These are phyloP conservation scores for Gallinago solitaria DNA, from an alignment of 2,797 vertebrate species.

Conservation along the genomic window DNA sequence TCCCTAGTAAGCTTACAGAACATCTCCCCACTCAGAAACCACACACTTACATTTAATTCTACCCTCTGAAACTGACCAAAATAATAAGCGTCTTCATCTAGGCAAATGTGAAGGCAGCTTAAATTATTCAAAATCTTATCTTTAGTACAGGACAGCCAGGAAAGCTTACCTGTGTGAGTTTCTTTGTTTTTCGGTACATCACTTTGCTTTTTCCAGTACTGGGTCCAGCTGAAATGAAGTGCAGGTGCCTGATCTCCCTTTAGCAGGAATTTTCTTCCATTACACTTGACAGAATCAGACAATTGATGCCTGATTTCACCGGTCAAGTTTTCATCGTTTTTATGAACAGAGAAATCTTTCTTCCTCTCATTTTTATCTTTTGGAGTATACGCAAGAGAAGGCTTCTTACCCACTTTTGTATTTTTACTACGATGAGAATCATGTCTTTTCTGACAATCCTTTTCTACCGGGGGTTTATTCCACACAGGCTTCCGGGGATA, in stretches of 20 bases:
- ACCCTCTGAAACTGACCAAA: background rate
- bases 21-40: background rate
- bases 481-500: conserved; percentile 77
- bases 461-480: conserved; percentile 72
- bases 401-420: conserved; percentile 63
- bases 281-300: conserved; percentile 69
- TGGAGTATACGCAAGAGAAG: conserved; percentile 47
- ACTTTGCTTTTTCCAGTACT: conserved; percentile 80
- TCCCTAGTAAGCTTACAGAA: background rate
- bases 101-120: background rate
- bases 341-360: conserved; percentile 62
- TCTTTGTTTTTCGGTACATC: conserved; percentile 92
- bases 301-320: conserved; percentile 55
- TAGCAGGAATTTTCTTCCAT: conserved; percentile 71
- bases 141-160: background rate
- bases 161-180: conserved; percentile 91
- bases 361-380: conserved; percentile 76
- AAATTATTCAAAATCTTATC: background rate
- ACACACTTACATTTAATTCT: background rate
- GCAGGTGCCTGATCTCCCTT: conserved; percentile 79
- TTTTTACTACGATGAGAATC: conserved; percentile 68
- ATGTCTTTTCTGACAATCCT: conserved; percentile 67
- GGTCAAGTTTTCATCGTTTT: conserved; percentile 60
- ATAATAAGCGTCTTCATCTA: background rate
- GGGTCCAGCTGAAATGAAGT: conserved; percentile 77